These are phyloP conservation scores for Mormyrus hasselquistii DNA, from an alignment of 2,797 vertebrate species.

Conservation along the genomic window DNA sequence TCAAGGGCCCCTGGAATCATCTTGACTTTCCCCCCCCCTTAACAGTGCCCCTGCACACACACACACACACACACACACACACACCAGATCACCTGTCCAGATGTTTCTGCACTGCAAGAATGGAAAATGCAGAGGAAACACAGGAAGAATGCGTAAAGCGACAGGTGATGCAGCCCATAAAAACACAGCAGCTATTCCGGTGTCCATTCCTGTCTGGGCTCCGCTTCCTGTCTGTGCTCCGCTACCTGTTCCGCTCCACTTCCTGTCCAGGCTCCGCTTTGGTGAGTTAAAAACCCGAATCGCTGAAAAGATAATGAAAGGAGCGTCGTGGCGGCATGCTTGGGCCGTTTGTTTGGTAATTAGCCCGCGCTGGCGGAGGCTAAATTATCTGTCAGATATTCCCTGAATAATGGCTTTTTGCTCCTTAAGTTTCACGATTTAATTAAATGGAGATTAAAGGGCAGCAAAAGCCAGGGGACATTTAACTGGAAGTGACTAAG, in stretches of 20 bases:
- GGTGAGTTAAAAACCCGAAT: background rate
- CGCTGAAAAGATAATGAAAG: background rate
- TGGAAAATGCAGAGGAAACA: background rate
- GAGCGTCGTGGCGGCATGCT: background rate
- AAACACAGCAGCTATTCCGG: background rate
- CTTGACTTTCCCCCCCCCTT: background rate
- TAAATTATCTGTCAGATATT: conserved; percentile 18
- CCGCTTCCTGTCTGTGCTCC: background rate
- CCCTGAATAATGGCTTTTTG: conserved; percentile 13
- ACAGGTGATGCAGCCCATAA: background rate
- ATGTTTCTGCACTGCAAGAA: background rate
- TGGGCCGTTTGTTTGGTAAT: conserved; percentile 14
- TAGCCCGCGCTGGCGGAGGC: background rate
- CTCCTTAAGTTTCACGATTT: conserved; percentile 10
- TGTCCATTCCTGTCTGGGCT: background rate
- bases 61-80: background rate
- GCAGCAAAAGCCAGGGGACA: conserved; percentile 12
- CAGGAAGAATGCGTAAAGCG: background rate
- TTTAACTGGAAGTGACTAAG: conserved; percentile 13
- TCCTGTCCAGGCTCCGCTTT: background rate
- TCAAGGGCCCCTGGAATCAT: background rate
- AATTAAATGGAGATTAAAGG: conserved; percentile 21
- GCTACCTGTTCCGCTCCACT: background rate
- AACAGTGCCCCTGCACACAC: background rate
- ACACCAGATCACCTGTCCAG: background rate